These are phyloP conservation scores for Smutsia temminckii DNA, from an alignment of 2,797 vertebrate species.

Conservation along the genomic window DNA sequence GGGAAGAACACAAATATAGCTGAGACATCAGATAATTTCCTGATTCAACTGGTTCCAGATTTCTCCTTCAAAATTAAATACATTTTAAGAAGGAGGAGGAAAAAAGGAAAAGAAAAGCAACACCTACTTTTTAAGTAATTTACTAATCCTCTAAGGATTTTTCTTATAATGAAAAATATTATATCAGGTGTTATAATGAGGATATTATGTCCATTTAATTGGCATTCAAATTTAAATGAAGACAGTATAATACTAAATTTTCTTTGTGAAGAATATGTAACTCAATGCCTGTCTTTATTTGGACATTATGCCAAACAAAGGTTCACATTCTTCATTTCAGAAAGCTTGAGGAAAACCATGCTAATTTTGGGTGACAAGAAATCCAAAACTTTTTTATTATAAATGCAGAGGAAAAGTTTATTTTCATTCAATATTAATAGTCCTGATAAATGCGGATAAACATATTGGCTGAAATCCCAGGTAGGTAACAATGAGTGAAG, in stretches of 20 bases:
- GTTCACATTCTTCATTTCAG: background rate
- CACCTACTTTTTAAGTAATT: slow-evolving; percentile 13
- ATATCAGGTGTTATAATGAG: background rate
- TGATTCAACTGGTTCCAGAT: background rate
- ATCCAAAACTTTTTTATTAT: slow-evolving; percentile 73
- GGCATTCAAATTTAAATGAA: slow-evolving; percentile 38
- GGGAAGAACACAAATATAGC: background rate
- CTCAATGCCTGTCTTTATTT: background rate
- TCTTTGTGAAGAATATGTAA: slow-evolving; percentile 28
- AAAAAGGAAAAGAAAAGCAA: background rate
- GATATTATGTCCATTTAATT: background rate
- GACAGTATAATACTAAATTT: background rate
- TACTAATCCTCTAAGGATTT: slow-evolving; percentile 11
- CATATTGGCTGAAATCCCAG: slow-evolving; percentile 76
- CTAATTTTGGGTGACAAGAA: slow-evolving; percentile 65
- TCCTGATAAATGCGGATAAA: slow-evolving; percentile 76
- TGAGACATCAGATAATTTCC: background rate
- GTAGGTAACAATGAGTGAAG: background rate
- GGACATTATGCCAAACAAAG: background rate
- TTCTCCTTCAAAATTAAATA: slow-evolving; percentile 34
- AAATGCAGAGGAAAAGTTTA: slow-evolving; percentile 69
- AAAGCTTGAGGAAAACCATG: slow-evolving; percentile 2
- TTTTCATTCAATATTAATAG: slow-evolving; percentile 79
- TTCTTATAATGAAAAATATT: background rate
- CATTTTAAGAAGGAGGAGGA: background rate